A percentile compares a stretch with the other conserved stretches of the same genome.
These are phyloP conservation scores for Diceros bicornis DNA, from an alignment of 2,797 vertebrate genomes.

Conservation along the genomic window DNA sequence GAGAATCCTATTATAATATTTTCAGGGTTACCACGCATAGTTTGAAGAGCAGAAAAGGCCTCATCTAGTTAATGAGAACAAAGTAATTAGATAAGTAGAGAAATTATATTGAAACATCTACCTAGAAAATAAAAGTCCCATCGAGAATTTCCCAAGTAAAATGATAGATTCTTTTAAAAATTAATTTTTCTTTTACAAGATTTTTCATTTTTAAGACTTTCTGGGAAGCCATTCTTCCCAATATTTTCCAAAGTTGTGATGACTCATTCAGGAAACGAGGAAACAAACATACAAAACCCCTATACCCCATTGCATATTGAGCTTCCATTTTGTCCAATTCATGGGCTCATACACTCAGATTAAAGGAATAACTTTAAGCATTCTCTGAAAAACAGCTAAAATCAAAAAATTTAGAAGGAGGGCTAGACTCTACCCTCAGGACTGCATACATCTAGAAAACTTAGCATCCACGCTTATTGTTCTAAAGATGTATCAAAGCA, in stretches of 20 bases:
- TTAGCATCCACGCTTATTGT: not conserved
- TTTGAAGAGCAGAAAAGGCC: not conserved
- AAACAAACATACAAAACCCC: not conserved
- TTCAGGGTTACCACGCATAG: not conserved
- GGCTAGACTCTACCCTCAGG: not conserved
- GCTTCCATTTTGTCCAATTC: not conserved
- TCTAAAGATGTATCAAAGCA: not conserved
- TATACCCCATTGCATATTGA: not conserved
- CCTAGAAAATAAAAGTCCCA: slow-evolving; percentile 36
- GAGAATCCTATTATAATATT: not conserved
- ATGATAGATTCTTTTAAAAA: not conserved
- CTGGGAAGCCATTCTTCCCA: not conserved
- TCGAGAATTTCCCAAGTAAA: not conserved
- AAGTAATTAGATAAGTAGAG: not conserved
- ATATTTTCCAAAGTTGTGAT: not conserved
- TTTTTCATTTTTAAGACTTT: slow-evolving; percentile 9
- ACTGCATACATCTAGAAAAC: not conserved
- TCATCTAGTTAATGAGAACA: not conserved
- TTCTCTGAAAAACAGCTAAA: not conserved
- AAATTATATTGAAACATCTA: not conserved
- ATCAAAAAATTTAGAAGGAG: not conserved
- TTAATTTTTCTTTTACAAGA: not conserved
- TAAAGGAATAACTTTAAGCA: not conserved
- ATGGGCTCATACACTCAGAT: not conserved
- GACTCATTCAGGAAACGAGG: not conserved